These are phyloP conservation scores for Linyphia triangularis DNA, from an alignment of 2,888 invertebrate genomes.

Conservation along the genomic window DNA sequence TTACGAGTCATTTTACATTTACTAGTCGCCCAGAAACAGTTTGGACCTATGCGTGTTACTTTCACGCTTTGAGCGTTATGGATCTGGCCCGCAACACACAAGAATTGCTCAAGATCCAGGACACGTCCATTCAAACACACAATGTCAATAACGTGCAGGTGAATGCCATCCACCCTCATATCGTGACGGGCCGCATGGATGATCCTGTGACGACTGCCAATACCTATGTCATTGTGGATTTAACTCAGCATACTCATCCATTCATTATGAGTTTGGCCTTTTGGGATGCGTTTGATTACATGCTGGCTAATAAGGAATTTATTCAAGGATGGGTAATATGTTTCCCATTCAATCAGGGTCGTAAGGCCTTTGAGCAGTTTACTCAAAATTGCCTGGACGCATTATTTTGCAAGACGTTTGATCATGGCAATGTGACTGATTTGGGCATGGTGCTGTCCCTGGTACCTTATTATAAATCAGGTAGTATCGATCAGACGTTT, in stretches of 20 bases:
- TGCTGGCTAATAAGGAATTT: neutral
- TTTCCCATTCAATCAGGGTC: neutral
- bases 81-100: neutral
- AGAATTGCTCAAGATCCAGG: neutral
- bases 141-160: neutral
- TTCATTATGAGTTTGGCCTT: slow-evolving; percentile 3
- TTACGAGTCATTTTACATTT: slow-evolving; percentile 28
- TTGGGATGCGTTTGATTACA: slow-evolving; percentile 4
- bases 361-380: slow-evolving; percentile 9
- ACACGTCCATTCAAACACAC: neutral
- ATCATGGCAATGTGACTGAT: neutral
- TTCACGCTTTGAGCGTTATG: neutral
- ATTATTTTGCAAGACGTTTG: neutral
- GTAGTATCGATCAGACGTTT: slow-evolving; percentile 1
- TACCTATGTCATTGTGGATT: slow-evolving; percentile 1
- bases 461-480: slow-evolving; percentile 12
- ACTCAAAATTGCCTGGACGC: slow-evolving; percentile 6
- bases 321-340: neutral
- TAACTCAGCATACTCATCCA: neutral
- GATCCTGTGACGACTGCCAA: neutral
- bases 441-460: neutral
- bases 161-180: neutral
- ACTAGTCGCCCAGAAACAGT: neutral
- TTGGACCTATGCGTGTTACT: neutral
- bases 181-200: neutral